Percentiles rank a stretch among this genome's conserved stretches.
phyloP scores from a whole-genome alignment of 2,113 vertebrate genomes.

The Corynorhinus townsendii region DNA sequence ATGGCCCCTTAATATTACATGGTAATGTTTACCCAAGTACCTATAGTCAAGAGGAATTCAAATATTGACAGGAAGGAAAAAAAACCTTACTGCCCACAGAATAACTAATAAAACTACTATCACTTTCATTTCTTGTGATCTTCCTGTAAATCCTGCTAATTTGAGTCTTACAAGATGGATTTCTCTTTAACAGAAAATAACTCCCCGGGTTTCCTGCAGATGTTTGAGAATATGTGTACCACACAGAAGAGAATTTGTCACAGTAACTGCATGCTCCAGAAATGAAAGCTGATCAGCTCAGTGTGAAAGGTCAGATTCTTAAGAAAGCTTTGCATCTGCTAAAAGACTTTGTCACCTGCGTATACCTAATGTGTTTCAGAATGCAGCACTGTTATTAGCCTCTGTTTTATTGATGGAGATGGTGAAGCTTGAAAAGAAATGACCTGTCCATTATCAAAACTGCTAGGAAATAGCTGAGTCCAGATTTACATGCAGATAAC shows the following conservation, averaged over 20 bases:
- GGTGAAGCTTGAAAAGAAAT: background rate
- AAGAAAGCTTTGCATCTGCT: background rate
- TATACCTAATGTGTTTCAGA: background rate
- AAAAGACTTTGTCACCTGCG: background rate
- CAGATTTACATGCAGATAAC: background rate
- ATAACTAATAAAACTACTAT: conserved; percentile 58
- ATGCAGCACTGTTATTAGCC: background rate
- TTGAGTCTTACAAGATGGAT: background rate
- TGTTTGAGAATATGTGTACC: background rate
- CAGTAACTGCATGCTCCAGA: background rate
- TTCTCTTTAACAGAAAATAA: conserved; percentile 62
- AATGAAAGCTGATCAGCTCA: background rate
- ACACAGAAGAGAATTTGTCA: background rate
- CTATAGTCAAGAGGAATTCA: conserved; percentile 63
- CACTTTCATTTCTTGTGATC: conserved; percentile 32
- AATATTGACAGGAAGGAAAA: conserved; percentile 48
- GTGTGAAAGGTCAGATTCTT: conserved; percentile 15
- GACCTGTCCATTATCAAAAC: background rate
- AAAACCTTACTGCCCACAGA: conserved; percentile 37
- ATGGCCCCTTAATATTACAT: conserved; percentile 54
- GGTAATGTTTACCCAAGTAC: conserved; percentile 62
- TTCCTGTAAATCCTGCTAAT: conserved; percentile 27
- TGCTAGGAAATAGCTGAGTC: background rate
- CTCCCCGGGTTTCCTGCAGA: background rate
- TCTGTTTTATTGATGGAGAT: conserved; percentile 8